phyloP scores from a whole-genome alignment of 2,797 vertebrate genomes.

The Cossypha caffra region DNA sequence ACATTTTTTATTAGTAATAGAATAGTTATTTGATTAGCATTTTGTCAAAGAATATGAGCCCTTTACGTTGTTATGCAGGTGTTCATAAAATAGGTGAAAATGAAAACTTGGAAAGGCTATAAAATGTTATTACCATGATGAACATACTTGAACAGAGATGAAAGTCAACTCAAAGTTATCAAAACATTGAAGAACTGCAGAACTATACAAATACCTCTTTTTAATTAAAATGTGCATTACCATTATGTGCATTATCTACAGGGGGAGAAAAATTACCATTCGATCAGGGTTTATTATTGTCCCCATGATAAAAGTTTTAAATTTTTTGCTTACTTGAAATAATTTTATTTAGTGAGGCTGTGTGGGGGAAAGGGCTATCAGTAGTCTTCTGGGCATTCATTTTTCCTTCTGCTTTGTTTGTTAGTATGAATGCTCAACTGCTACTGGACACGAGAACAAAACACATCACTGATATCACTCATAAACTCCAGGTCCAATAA shows the following conservation, averaged over 20 bases:
- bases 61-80: conserved; percentile 37
- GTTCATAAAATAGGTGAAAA: conserved; percentile 74
- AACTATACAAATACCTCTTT: background rate
- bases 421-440: background rate
- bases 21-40: conserved; percentile 66
- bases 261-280: background rate
- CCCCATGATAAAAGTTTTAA: background rate
- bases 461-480: background rate
- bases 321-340: background rate
- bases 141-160: conserved; percentile 65
- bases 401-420: background rate
- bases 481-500: background rate
- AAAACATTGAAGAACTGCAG: conserved; percentile 32
- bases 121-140: conserved; percentile 70
- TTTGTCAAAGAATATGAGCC: conserved; percentile 51
- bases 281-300: background rate
- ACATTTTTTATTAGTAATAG: conserved; percentile 56
- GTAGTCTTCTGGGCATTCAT: background rate
- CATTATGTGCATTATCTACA: background rate
- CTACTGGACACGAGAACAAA: background rate
- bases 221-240: background rate
- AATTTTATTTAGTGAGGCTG: background rate
- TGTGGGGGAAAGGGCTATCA: background rate
- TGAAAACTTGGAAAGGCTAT: conserved; percentile 69
- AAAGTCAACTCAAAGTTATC: conserved; percentile 76